Evolutionary conservation across 2,113 vertebrate genomes (phyloP).

Genomic region (Rhineura floridana): DNA sequence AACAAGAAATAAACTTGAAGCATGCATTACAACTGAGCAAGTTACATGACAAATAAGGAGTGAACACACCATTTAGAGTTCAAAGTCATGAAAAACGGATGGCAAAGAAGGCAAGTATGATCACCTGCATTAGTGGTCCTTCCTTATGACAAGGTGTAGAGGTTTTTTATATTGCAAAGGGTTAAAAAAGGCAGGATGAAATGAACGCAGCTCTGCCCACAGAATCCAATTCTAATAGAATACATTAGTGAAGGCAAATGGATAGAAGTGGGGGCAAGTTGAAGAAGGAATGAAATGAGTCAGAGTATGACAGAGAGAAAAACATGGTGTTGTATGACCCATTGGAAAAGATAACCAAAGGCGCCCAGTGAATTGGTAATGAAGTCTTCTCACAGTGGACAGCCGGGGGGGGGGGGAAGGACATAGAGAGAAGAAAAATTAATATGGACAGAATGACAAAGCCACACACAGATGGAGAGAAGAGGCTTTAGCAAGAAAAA

Average conservation of each 20-base stretch:
- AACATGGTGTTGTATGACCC: background rate
- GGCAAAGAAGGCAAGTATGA: background rate
- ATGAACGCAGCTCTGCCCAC: background rate
- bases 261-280: no score
- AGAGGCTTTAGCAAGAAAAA: background rate
- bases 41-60: background rate
- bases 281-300: background rate
- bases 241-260: background rate
- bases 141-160: background rate
- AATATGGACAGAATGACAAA: background rate
- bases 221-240: background rate
- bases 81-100: background rate
- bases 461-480: background rate
- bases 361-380: background rate
- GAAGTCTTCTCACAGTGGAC: background rate
- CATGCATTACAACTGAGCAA: background rate
- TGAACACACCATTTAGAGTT: background rate
- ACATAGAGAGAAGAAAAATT: background rate
- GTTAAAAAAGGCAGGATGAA: background rate
- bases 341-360: background rate
- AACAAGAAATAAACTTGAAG: background rate
- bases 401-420: no score
- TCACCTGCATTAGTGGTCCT: background rate
- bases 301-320: background rate
- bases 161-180: background rate